Evolutionary conservation across 2,888 invertebrate genomes (phyloP).

Genomic region (Luffia ferchaultella): DNA sequence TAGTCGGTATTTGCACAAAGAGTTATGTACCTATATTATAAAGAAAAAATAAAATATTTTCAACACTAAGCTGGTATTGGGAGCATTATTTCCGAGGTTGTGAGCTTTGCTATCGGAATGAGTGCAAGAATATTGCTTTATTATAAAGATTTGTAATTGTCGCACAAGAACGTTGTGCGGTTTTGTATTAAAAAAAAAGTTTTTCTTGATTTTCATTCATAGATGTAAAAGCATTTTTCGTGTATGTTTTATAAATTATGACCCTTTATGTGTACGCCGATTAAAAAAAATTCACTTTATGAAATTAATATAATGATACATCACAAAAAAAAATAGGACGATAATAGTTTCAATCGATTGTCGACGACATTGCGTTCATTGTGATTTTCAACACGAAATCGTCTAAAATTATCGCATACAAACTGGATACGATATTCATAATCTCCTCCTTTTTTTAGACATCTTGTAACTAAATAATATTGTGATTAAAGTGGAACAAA

Average conservation of each 20-base stretch:
- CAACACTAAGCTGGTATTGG: constrained; percentile 62
- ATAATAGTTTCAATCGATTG: too few relatives aligned
- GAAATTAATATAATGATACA: too few relatives aligned
- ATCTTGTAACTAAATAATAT: too few relatives aligned
- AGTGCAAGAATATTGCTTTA: constrained; percentile 31
- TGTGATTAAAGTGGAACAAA: too few relatives aligned
- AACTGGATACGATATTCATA: too few relatives aligned
- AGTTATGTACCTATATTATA: neutral
- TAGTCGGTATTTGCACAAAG: constrained; percentile 6
- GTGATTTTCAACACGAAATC: too few relatives aligned
- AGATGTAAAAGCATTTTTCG: constrained; percentile 12
- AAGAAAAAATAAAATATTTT: constrained; percentile 15
- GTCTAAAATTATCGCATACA: too few relatives aligned
- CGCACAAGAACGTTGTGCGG: constrained; percentile 6
- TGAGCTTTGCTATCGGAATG: constrained; percentile 61
- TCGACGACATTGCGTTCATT: too few relatives aligned
- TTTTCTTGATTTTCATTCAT: constrained; percentile 15
- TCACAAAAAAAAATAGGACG: too few relatives aligned
- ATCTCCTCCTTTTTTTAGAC: too few relatives aligned
- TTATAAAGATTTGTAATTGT: constrained; percentile 1
- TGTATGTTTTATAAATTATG: constrained; percentile 8
- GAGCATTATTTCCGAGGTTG: constrained; percentile 66
- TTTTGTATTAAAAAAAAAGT: constrained; percentile 4
- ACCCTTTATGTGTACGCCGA: too few relatives aligned
- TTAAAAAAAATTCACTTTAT: too few relatives aligned